Evolutionary conservation across 2,888 invertebrate genomes (phyloP), one percentile per base, ranked within the genome.

Genomic region (Microctonus brassicae): DNA sequence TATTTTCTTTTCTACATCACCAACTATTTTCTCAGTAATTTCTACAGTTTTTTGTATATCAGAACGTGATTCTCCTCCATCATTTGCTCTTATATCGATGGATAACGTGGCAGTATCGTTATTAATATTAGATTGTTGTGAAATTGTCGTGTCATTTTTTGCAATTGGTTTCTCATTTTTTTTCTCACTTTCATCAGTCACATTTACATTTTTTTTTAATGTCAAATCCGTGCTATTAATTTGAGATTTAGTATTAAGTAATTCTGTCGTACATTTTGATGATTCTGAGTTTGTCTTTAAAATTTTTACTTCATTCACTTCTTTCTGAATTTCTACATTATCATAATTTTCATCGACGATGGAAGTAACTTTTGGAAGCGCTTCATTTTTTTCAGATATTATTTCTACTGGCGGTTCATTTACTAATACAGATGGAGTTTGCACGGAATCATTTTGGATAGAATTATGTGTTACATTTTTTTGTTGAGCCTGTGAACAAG

Each of bases 381-480:
- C 33, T 26, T 1, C 7, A 6, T 29, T n/a, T 13, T n/a, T 47
- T 22, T 68, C 42, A 7, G n/a, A 11, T 5, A 20, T 42, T 1
- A 7, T 10, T 60, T 63, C n/a, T n/a, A 13, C 7, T n/a, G 17
- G 17, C 5, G 17, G 17, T 3, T 17, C 9, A n/a, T 7, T 3
- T 1, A 7, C 5, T 47, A 9, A 6, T 20, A 7, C 9, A 17
- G 17, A 1, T 17, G 47, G 17, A 17, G 6, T 17, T 17, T 47
- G 9, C 1, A 17, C 20, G 3, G 0, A 7, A 2, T 47, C 6
- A n/a, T 47, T 17, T 6, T 6, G 17, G 6, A 17, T 20, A 47
- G 2, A 2, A n/a, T 47, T 17, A 47, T 47, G 17, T 17, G 4
- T 47, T 0, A 81, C 47, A 42, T 82, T 69, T 7, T 53, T 68